Evolutionary conservation across 2,888 invertebrate species (phyloP).

Genomic region (Escarpia spicata): DNA sequence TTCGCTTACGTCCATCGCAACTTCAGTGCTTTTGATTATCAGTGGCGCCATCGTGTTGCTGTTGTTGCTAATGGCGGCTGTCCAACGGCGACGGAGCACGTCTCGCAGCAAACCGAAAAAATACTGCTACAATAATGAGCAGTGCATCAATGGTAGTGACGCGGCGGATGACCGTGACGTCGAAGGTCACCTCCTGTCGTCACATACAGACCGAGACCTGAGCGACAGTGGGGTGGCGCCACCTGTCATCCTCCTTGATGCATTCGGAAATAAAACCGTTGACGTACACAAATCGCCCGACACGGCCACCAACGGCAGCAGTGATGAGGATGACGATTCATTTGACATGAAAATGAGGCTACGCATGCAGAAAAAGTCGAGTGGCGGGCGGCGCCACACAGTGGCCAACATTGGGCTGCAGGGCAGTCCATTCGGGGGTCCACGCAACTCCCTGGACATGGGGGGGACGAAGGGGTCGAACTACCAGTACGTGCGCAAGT

Average conservation of each 20-base stretch:
- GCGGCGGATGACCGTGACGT: not conserved
- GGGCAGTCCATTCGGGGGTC: slow-evolving; percentile 25
- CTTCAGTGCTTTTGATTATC: not conserved
- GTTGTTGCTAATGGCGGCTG: not conserved
- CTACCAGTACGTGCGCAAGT: slow-evolving; percentile 62
- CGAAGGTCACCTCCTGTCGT: not conserved
- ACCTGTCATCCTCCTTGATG: not conserved
- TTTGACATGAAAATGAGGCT: slow-evolving; percentile 42
- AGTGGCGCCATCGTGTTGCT: not conserved
- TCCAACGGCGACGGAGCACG: not conserved
- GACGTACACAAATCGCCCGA: not conserved
- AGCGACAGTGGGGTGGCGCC: not conserved
- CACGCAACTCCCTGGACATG: slow-evolving; percentile 27
- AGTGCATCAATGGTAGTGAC: not conserved
- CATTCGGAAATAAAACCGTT: not conserved
- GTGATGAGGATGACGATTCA: slow-evolving; percentile 31
- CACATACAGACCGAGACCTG: not conserved
- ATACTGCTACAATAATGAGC: not conserved
- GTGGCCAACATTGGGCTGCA: slow-evolving; percentile 45
- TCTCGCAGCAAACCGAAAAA: not conserved
- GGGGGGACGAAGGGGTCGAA: slow-evolving; percentile 47
- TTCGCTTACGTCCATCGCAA: not conserved
- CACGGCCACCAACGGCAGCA: not conserved
- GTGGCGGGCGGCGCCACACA: slow-evolving; percentile 41
- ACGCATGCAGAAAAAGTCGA: slow-evolving; percentile 28